Percentiles rank a stretch among this genome's conserved stretches.
Evolutionary conservation across 2,113 vertebrate genomes (phyloP).

Genomic region (Apeltes quadracus): DNA sequence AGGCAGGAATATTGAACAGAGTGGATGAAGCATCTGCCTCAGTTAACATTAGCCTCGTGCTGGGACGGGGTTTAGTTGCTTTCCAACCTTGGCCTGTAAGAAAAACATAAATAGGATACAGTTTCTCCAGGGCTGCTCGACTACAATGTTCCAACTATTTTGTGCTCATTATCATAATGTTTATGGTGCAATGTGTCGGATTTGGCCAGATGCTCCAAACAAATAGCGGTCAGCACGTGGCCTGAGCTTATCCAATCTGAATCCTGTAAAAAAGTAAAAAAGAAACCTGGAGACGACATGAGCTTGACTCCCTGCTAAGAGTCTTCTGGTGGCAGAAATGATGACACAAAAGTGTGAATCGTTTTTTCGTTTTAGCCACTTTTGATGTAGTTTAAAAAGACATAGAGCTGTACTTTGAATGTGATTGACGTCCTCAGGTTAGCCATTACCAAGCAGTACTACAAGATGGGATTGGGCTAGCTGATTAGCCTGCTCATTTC

Average conservation of each 20-base stretch:
- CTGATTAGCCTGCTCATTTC: too few relatives aligned
- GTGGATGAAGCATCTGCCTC: conserved; percentile 38
- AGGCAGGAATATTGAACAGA: conserved; percentile 39
- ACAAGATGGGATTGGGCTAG: too few relatives aligned
- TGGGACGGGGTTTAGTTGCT: conserved; percentile 27
- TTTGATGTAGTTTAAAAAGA: too few relatives aligned
- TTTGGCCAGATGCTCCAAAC: neutral
- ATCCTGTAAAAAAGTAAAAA: neutral
- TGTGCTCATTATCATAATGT: neutral
- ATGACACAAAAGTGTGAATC: too few relatives aligned
- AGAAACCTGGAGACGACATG: too few relatives aligned
- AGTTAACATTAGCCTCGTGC: conserved; percentile 50
- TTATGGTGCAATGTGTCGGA: neutral
- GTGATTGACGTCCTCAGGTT: too few relatives aligned
- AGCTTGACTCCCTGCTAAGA: too few relatives aligned
- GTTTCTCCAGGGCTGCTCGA: conserved; percentile 8
- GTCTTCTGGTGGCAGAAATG: too few relatives aligned
- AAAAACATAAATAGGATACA: neutral
- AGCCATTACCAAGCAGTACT: too few relatives aligned
- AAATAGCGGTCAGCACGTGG: neutral
- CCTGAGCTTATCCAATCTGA: neutral
- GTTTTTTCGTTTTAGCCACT: too few relatives aligned
- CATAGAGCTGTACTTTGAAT: too few relatives aligned
- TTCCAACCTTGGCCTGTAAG: conserved; percentile 29
- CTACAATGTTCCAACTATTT: conserved; percentile 12